Conservation (phyloP, 1,140 invertebrate genomes). For the Bombus difficillimus region DNA sequence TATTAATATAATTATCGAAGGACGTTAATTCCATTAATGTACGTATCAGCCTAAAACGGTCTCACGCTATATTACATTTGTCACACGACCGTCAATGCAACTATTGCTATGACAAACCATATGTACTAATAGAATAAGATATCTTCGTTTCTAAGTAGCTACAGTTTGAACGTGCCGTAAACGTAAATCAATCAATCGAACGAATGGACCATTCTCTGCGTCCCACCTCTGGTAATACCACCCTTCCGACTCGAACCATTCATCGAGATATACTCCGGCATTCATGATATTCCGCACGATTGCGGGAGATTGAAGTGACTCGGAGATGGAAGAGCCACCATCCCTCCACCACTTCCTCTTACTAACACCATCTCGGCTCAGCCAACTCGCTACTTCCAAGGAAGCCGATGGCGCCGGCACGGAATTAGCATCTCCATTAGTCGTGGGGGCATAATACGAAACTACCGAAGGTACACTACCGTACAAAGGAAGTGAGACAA, state of each 20-base stretch:
- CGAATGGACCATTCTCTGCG: conserved; percentile 63
- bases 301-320: conserved; percentile 73
- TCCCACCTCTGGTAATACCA: conserved; percentile 60
- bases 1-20: not conserved
- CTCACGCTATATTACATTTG: not conserved
- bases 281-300: conserved; percentile 77
- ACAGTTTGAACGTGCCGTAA: conserved; percentile 32
- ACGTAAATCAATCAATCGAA: conserved; percentile 68
- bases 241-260: conserved; percentile 68
- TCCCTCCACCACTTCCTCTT: conserved; percentile 37
- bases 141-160: conserved; percentile 33
- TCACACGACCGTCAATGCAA: not conserved
- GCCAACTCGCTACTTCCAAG: conserved; percentile 57
- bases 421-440: conserved; percentile 80
- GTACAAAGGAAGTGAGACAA: conserved; percentile 72
- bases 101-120: conserved; percentile 6
- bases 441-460: conserved; percentile 75
- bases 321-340: conserved; percentile 65
- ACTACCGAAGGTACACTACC: conserved; percentile 68
- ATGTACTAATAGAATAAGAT: conserved; percentile 45
- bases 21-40: not conserved
- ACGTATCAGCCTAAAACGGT: not conserved
- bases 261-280: conserved; percentile 73
- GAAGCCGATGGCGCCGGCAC: conserved; percentile 58
- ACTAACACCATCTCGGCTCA: conserved; percentile 22